Conservation (phyloP, 1,140 invertebrate species). For the Mamestra configurata region DNA sequence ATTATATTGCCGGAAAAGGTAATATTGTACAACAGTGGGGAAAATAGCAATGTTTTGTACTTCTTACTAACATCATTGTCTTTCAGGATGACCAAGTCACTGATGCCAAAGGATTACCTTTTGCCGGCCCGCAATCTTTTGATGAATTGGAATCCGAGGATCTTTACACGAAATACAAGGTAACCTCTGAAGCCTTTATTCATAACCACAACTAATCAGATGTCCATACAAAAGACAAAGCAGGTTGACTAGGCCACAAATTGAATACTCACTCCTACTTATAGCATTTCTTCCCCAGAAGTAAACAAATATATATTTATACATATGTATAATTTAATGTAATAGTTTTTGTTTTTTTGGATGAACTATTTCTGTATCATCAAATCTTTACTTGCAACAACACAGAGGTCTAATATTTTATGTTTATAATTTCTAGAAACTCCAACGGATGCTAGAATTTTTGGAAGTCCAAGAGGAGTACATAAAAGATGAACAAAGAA, state of each 20-base stretch:
- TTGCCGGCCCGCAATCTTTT: constrained; percentile 81
- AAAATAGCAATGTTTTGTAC: background rate
- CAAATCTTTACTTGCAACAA: too few relatives aligned
- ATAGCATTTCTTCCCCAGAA: too few relatives aligned
- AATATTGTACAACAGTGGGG: constrained; percentile 37
- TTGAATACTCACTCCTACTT: too few relatives aligned
- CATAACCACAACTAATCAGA: background rate
- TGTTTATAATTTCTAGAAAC: constrained; percentile 90
- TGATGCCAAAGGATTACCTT: constrained; percentile 79
- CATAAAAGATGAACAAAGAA: constrained; percentile 99
- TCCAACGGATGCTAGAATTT: constrained; percentile 98
- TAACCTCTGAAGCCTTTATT: constrained; percentile 71
- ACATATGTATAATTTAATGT: too few relatives aligned
- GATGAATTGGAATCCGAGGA: constrained; percentile 96
- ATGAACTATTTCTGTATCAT: too few relatives aligned
- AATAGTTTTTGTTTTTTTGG: too few relatives aligned
- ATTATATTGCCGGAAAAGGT: constrained; percentile 85
- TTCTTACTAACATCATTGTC: constrained; percentile 40
- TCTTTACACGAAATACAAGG: constrained; percentile 98
- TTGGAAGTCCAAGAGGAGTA: constrained; percentile 99
- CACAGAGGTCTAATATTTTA: too few relatives aligned
- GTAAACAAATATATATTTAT: too few relatives aligned
- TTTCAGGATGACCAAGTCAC: constrained; percentile 84
- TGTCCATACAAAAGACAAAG: too few relatives aligned
- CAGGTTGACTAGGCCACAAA: too few relatives aligned